phyloP scores from a whole-genome alignment of 1,140 invertebrate genomes.

The Lordiphosa clarofinis region DNA sequence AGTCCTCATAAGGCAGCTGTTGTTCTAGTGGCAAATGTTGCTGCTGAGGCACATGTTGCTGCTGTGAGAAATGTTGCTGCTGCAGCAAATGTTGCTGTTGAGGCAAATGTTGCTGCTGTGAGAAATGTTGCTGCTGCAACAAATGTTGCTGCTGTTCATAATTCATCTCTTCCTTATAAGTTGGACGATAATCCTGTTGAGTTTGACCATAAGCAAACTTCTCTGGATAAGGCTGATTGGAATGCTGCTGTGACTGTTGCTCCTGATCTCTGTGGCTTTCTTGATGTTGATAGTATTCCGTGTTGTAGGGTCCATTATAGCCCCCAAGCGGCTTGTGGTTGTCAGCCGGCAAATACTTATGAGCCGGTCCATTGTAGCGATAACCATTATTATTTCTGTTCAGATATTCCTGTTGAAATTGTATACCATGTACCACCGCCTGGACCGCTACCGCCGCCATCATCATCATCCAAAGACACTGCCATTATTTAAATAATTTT shows the following conservation, averaged over 20 bases:
- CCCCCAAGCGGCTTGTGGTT: constrained; percentile 16
- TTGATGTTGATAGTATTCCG: constrained; percentile 24
- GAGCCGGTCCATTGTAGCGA: constrained; percentile 59
- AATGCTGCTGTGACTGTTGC: no score
- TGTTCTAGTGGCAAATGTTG: constrained; percentile 5
- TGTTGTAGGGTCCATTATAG: constrained; percentile 39
- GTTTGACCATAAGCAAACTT: not conserved
- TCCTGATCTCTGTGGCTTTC: constrained; percentile 3
- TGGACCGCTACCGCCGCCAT: constrained; percentile 16
- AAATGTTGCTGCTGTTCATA: constrained; percentile 14
- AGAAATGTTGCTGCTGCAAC: constrained; percentile 3
- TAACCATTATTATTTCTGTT: constrained; percentile 46
- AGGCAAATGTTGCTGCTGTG: not conserved
- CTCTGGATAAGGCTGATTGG: not conserved
- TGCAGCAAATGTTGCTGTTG: constrained; percentile 1
- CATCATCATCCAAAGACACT: constrained; percentile 10
- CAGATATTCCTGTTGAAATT: constrained; percentile 8
- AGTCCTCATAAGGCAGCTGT: not conserved
- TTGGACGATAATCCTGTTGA: constrained; percentile 3
- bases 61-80: constrained; percentile 2
- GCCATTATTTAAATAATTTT: not conserved
- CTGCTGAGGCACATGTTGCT: not conserved
- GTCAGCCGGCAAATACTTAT: constrained; percentile 52
- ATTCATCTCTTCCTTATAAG: not conserved
- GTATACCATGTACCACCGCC: constrained; percentile 29